Evolutionary conservation across 1,140 invertebrate species (phyloP).

Genomic region (Tachypleus tridentatus): DNA sequence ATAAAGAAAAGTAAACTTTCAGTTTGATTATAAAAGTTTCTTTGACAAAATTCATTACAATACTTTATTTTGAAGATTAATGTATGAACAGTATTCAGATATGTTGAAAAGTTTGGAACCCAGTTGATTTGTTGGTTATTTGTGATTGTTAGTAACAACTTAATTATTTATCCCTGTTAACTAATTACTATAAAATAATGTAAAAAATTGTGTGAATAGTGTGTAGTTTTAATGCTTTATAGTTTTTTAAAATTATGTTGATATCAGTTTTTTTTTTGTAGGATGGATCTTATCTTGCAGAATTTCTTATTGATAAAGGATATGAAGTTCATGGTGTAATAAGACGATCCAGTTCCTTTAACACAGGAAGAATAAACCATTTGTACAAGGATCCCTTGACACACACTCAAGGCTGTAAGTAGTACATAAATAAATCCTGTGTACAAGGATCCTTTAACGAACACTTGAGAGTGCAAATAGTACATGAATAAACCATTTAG

Average conservation of each 20-base stretch:
- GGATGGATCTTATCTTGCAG: conserved; percentile 99
- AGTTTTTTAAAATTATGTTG: conserved; percentile 1
- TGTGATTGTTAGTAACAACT: not conserved
- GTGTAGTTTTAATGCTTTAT: conserved; percentile 7
- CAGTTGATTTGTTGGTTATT: too few species aligned
- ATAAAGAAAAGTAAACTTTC: too few species aligned
- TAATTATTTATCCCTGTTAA: conserved; percentile 4
- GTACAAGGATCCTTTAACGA: too few species aligned
- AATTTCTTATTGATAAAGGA: conserved; percentile 86
- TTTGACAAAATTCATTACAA: too few species aligned
- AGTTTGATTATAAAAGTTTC: too few species aligned
- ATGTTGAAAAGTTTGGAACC: too few species aligned
- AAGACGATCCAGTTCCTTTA: conserved; percentile 87
- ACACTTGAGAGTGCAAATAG: too few species aligned
- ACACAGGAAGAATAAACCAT: conserved; percentile 91
- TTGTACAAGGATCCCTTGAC: conserved; percentile 78
- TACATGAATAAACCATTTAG: too few species aligned
- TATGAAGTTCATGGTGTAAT: conserved; percentile 85
- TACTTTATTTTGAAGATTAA: too few species aligned
- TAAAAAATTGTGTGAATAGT: not conserved
- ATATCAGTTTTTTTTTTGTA: conserved; percentile 35
- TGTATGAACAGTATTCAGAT: too few species aligned
- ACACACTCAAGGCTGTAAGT: conserved; percentile 48
- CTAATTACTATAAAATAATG: not conserved
- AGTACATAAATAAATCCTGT: too few species aligned